Percentiles rank a stretch among this genome's conserved stretches.
These are phyloP conservation scores for Serripes groenlandicus DNA, from an alignment of 2,888 invertebrate species.

Conservation along the genomic window DNA sequence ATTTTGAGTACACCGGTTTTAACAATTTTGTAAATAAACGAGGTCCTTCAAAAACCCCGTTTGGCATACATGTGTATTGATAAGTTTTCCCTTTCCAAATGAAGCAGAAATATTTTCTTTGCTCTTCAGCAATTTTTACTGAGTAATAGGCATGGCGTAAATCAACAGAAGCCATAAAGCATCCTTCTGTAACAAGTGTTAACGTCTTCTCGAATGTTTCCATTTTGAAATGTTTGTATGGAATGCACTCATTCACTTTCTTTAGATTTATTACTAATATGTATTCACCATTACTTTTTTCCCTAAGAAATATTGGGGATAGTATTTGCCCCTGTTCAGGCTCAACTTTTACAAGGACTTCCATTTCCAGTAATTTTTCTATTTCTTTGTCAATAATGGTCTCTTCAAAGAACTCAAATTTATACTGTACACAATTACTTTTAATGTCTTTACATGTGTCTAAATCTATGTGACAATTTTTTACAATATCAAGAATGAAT, in stretches of 20 bases:
- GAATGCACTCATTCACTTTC: not conserved
- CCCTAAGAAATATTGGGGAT: constrained; percentile 49
- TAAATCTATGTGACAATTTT: constrained; percentile 43
- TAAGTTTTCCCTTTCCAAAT: not conserved
- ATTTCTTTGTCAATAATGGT: constrained; percentile 31
- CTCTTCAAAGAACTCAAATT: constrained; percentile 2
- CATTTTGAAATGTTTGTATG: not conserved
- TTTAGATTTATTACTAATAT: not conserved
- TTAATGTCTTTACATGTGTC: not conserved
- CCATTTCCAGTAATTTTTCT: constrained; percentile 22
- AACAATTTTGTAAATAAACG: not conserved
- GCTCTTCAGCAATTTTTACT: not conserved
- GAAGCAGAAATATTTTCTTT: not conserved
- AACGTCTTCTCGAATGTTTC: constrained; percentile 6
- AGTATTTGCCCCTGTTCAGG: constrained; percentile 4
- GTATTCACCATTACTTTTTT: constrained; percentile 46
- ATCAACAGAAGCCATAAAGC: constrained; percentile 46
- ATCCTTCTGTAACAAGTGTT: constrained; percentile 2
- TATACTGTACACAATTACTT: not conserved
- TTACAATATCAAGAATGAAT: constrained; percentile 36
- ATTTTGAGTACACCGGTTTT: not conserved
- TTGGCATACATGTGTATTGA: not conserved
- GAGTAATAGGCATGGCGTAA: not conserved
- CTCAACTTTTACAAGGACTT: constrained; percentile 14
- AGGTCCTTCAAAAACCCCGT: not conserved